phyloP scores from a whole-genome alignment of 37 sponge, comb jelly and placozoan genomes.

The Mnemiopsis leidyi region DNA sequence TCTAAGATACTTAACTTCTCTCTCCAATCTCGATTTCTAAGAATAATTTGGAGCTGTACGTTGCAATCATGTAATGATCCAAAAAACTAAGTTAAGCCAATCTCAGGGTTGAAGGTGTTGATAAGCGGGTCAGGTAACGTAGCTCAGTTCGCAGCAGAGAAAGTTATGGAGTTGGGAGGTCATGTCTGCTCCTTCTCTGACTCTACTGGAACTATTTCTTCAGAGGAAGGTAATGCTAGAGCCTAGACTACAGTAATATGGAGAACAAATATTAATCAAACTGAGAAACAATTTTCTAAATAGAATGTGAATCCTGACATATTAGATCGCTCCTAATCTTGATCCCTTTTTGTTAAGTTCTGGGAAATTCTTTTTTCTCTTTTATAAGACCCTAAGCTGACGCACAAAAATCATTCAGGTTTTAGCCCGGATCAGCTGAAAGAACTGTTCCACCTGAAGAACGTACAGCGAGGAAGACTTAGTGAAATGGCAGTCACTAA shows the following conservation, averaged over 20 bases:
- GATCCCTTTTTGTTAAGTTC: background rate
- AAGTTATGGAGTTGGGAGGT: conserved; percentile 30
- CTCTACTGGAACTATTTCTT: conserved; percentile 19
- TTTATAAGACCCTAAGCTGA: no score
- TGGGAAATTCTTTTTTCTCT: background rate
- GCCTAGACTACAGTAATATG: no score
- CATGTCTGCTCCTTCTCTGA: conserved; percentile 47
- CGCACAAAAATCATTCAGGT: no score
- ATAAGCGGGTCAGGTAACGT: conserved; percentile 21
- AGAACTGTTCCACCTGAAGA: conserved; percentile 27
- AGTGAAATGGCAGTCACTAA: background rate
- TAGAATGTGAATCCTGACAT: background rate
- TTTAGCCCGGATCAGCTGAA: background rate
- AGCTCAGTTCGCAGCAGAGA: conserved; percentile 41
- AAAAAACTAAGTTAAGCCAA: no score
- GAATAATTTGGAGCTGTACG: no score
- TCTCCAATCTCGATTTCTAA: no score
- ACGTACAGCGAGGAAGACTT: background rate
- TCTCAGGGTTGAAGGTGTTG: conserved; percentile 18
- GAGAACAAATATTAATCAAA: no score
- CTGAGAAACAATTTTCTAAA: background rate
- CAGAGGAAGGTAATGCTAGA: background rate
- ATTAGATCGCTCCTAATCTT: no score
- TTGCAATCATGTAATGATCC: no score
- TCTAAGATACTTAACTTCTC: no score